These are phyloP conservation scores for Lagopus muta DNA, from an alignment of 2,113 vertebrate species.

Conservation along the genomic window DNA sequence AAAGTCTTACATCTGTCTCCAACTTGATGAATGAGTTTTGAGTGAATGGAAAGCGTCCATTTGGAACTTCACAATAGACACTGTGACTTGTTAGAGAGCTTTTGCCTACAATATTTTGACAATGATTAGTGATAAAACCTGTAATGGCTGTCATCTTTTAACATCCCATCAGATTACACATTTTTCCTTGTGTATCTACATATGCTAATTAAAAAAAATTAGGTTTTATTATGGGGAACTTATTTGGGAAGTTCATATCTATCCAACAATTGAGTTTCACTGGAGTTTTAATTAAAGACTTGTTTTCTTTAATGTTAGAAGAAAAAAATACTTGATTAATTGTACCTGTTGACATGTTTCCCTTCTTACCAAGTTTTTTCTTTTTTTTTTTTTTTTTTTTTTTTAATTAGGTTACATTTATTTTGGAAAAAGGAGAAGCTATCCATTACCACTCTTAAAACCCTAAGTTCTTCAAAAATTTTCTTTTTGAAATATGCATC, in stretches of 20 bases:
- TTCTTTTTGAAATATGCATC: background rate
- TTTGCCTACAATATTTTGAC: too few species aligned
- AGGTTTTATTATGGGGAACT: background rate
- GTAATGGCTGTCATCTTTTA: background rate
- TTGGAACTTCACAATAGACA: too few species aligned
- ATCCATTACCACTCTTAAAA: background rate
- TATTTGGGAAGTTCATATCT: background rate
- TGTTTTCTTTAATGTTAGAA: background rate
- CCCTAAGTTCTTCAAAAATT: background rate
- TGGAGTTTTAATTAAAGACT: background rate
- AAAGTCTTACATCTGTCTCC: too few species aligned
- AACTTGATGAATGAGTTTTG: too few species aligned
- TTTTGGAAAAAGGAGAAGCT: background rate
- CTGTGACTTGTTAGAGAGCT: too few species aligned
- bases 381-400: too few species aligned
- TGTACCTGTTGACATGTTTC: background rate
- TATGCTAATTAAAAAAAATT: too few species aligned
- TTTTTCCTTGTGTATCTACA: background rate
- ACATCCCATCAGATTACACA: background rate
- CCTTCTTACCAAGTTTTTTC: background rate
- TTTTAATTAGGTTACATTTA: background rate
- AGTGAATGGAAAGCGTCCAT: too few species aligned
- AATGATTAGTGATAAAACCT: too few species aligned
- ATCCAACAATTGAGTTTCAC: background rate
- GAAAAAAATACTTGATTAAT: background rate